phyloP scores from a whole-genome alignment of 2,888 invertebrate species.

The Exephanes ischioxanthus region DNA sequence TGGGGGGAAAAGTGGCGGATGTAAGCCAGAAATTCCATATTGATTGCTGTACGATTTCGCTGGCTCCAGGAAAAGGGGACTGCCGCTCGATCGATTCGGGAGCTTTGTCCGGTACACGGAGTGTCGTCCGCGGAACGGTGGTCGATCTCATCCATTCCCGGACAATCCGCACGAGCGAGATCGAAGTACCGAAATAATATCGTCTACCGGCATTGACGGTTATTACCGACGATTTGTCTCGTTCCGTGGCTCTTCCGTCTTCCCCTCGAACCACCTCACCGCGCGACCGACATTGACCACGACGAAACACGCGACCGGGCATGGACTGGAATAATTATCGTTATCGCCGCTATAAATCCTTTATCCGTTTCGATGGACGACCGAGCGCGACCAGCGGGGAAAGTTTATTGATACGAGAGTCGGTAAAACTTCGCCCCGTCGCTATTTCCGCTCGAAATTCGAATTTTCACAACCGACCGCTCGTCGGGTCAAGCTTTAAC shows the following conservation, averaged over 20 bases:
- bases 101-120: slow-evolving; percentile 23
- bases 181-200: slow-evolving; percentile 77
- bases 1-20: slow-evolving; percentile 65
- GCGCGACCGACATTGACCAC: slow-evolving; percentile 15
- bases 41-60: slow-evolving; percentile 77
- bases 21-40: slow-evolving; percentile 74
- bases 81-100: slow-evolving; percentile 24
- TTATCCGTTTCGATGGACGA: slow-evolving; percentile 60
- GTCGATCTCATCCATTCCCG: slow-evolving; percentile 38
- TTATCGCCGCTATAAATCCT: slow-evolving; percentile 69
- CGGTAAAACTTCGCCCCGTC: neutral
- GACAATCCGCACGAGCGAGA: slow-evolving; percentile 42
- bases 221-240: slow-evolving; percentile 78
- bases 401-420: neutral
- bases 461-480: slow-evolving; percentile 33
- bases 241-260: slow-evolving; percentile 29
- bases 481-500: neutral
- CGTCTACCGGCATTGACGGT: slow-evolving; percentile 75
- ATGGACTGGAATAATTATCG: slow-evolving; percentile 61
- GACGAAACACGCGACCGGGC: slow-evolving; percentile 22
- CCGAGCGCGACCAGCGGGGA: slow-evolving; percentile 18
- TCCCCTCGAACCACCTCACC: slow-evolving; percentile 17
- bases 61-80: slow-evolving; percentile 66
- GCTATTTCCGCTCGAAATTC: slow-evolving; percentile 10
- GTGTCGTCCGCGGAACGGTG: slow-evolving; percentile 27